Base-by-base conservation (phyloP, 1,140 invertebrate genomes). In the Lasioglossum baleicum region DNA sequence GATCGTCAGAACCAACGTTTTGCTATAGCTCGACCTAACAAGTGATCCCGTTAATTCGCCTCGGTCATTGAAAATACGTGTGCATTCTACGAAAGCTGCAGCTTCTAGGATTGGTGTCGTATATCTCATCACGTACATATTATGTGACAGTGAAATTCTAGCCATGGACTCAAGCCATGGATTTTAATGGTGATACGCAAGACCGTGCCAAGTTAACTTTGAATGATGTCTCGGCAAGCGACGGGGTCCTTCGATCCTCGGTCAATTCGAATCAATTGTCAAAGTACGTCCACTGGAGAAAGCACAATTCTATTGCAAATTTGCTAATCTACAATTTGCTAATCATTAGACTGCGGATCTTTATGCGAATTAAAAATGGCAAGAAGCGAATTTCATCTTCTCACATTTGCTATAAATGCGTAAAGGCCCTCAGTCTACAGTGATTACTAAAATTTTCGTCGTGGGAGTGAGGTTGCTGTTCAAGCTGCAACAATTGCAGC, bases 81-180 rank as follows among this genome's bases (percentile, higher is more conserved):
- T 91, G 90, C 88, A 83, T 85, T 90, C 90, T 92, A 92, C 89
- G 71, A 85, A 90, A 90, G 90, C 89, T 90, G 85, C 85, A 84
- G 85, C 83, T 84, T 87, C 82, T 86, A 88, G 83, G 73, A 68
- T 84, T 74, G 75, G 74, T 87, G 81, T 86, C 74, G 63, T 86
- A 75, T 86, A 76, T 75, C 76, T 79, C 67, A 72, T 85, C 76
- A 73, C 81, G 64, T 82, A 84, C 69, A 84, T 75, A 75, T 81
- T 81, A 80, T 87, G 75, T 83, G 77, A 87, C 68, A 80, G 86
- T 88, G 88, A 89, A 75, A 86, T 82, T 88, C 84, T 87, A 91
- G 87, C 89, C 90, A 92, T 92, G 91, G 90, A 87, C 90, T 84
- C 90, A 90, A 89, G 90, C 90, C 90, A 91, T 91, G 90, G 90